phyloP scores from a whole-genome alignment of 2,888 invertebrate genomes.

The Portevinia maculata region DNA sequence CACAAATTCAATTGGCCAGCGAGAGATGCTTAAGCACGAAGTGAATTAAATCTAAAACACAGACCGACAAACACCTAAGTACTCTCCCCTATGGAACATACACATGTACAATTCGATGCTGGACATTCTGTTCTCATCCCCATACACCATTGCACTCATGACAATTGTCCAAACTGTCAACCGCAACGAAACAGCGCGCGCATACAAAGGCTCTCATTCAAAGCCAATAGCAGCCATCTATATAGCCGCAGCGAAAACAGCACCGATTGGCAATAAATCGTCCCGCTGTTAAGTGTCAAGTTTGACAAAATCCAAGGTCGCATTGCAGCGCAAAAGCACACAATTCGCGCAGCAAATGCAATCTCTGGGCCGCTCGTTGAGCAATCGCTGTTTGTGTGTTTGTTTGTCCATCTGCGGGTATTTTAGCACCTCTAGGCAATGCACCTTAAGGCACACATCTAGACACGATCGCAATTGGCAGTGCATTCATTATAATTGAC shows the following conservation, averaged over 20 bases:
- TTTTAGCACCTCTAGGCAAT: constrained; percentile 60
- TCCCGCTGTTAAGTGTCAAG: constrained; percentile 70
- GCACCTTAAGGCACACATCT: too few relatives aligned
- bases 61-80: constrained; percentile 40
- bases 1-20: constrained; percentile 52
- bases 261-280: constrained; percentile 66
- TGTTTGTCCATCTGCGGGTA: constrained; percentile 63
- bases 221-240: constrained; percentile 24
- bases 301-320: constrained; percentile 75
- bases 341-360: constrained; percentile 42
- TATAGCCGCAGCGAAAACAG: constrained; percentile 17
- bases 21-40: constrained; percentile 63
- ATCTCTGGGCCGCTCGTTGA: constrained; percentile 49
- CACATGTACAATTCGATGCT: constrained; percentile 64
- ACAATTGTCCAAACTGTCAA: constrained; percentile 70
- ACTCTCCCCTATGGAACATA: constrained; percentile 7
- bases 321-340: constrained; percentile 45
- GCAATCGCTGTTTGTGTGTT: constrained; percentile 59
- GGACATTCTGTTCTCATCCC: constrained; percentile 69
- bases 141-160: constrained; percentile 46
- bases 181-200: background rate
- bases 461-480: constrained; percentile 74
- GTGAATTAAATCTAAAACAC: constrained; percentile 64
- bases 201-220: constrained; percentile 33
- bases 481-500: constrained; percentile 75